These are phyloP conservation scores for Meandrina meandrites DNA, from an alignment of 92 coral and sea anemone genomes.

Conservation along the genomic window DNA sequence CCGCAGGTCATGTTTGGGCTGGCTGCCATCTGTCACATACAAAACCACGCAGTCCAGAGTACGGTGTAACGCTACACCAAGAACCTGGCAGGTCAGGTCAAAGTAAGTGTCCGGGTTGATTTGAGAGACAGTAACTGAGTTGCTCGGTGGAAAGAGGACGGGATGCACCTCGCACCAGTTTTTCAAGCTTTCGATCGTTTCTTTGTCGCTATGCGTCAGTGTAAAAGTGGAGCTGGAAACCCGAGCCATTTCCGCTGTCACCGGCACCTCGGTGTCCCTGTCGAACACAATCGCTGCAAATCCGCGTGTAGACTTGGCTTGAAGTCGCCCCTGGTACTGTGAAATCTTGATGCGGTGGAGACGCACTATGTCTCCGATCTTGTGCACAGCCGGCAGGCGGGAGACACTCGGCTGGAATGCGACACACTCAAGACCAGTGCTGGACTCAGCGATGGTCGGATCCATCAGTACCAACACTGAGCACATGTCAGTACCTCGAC, in stretches of 20 bases:
- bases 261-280: constrained; percentile 50
- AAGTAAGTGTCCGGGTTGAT: constrained; percentile 58
- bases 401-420: constrained; percentile 47
- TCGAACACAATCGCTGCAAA: constrained; percentile 79
- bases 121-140: constrained; percentile 38
- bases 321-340: constrained; percentile 59
- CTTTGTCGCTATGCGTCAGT: constrained; percentile 48
- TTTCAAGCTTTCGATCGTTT: constrained; percentile 45
- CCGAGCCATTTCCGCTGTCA: constrained; percentile 64
- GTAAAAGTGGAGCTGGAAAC: constrained; percentile 56
- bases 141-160: constrained; percentile 50
- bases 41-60: constrained; percentile 67
- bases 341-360: constrained; percentile 66
- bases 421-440: constrained; percentile 61
- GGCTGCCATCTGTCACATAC: constrained; percentile 66
- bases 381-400: constrained; percentile 63
- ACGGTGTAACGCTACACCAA: constrained; percentile 50
- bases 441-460: constrained; percentile 57
- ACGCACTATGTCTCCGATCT: constrained; percentile 71
- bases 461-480: constrained; percentile 68
- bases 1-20: constrained; percentile 49
- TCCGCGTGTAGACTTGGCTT: constrained; percentile 69
- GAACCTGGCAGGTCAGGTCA: constrained; percentile 64
- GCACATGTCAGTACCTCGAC: constrained; percentile 80
- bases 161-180: constrained; percentile 56